A percentile compares a stretch with the other conserved stretches of the same genome.
These are phyloP conservation scores for Clarias macrocephalus DNA, from an alignment of 2,113 vertebrate species.

Conservation along the genomic window DNA sequence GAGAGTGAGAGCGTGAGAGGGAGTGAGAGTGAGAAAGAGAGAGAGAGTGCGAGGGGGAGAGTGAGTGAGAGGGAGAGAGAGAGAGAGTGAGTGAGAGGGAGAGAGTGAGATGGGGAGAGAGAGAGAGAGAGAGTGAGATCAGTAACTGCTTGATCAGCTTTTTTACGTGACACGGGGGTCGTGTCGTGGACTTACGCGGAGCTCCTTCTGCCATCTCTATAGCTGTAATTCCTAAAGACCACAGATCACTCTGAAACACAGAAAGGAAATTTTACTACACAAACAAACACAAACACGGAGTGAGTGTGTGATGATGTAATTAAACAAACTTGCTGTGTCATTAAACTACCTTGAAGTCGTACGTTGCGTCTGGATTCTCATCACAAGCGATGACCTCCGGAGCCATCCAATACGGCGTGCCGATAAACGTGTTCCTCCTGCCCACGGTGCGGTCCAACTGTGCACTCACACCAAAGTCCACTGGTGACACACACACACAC, in stretches of 20 bases:
- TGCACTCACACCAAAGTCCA: slow-evolving; percentile 96
- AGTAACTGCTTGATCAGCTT: not conserved
- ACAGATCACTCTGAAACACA: slow-evolving; percentile 90
- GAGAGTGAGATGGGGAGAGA: not conserved
- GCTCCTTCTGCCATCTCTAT: slow-evolving; percentile 99
- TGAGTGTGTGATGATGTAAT: slow-evolving; percentile 22
- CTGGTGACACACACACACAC: slow-evolving; percentile 62
- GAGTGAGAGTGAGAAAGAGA: not conserved
- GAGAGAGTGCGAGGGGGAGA: not conserved
- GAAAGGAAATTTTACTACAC: slow-evolving; percentile 23
- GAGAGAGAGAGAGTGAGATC: not conserved
- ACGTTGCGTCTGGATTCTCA: slow-evolving; percentile 97
- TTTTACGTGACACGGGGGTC: not conserved
- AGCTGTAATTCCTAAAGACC: slow-evolving; percentile 96
- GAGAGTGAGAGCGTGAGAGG: accelerated
- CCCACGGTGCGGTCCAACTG: slow-evolving; percentile 96
- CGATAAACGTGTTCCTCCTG: slow-evolving; percentile 95
- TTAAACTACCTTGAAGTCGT: slow-evolving; percentile 92
- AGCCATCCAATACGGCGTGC: slow-evolving; percentile 99
- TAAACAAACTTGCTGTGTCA: not conserved
- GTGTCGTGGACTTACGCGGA: slow-evolving; percentile 84
- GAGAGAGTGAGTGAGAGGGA: not conserved
- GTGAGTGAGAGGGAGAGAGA: not conserved
- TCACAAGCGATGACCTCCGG: slow-evolving; percentile 97
- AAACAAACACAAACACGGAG: slow-evolving; percentile 1